Evolutionary conservation across 92 coral and sea anemone species (phyloP).

Genomic region (Siderastrea radians): DNA sequence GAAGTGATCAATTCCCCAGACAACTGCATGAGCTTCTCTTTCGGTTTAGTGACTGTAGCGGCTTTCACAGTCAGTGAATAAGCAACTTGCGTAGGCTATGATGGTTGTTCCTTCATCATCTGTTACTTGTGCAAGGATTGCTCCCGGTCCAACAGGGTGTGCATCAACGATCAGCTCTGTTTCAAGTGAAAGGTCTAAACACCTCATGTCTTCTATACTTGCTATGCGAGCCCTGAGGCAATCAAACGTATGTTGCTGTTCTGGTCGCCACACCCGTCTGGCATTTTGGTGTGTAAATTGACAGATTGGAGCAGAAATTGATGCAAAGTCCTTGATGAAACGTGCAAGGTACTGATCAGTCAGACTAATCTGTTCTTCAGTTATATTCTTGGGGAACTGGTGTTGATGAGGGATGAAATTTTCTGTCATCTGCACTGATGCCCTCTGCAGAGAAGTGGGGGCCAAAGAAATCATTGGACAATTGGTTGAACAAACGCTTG

Average conservation of each 20-base stretch:
- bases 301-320: slow-evolving; percentile 73
- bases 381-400: slow-evolving; percentile 57
- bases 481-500: neutral
- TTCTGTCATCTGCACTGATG: slow-evolving; percentile 29
- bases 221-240: slow-evolving; percentile 45
- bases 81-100: slow-evolving; percentile 37
- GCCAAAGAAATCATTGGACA: too few species aligned
- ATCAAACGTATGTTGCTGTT: slow-evolving; percentile 60
- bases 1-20: slow-evolving; percentile 55
- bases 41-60: slow-evolving; percentile 38
- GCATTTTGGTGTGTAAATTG: slow-evolving; percentile 50
- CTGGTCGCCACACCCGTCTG: slow-evolving; percentile 46
- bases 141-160: slow-evolving; percentile 53
- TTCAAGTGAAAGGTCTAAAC: slow-evolving; percentile 48
- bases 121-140: slow-evolving; percentile 26
- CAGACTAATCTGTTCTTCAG: slow-evolving; percentile 76
- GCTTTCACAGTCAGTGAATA: slow-evolving; percentile 30
- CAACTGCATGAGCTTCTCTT: slow-evolving; percentile 39
- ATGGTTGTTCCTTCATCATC: slow-evolving; percentile 26
- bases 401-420: slow-evolving; percentile 36
- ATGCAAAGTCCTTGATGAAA: slow-evolving; percentile 69
- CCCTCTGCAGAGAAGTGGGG: slow-evolving; percentile 15
- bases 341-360: slow-evolving; percentile 64
- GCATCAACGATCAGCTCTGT: slow-evolving; percentile 48
- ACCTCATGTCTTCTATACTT: slow-evolving; percentile 57